Conservation (phyloP, 2,113 vertebrate genomes). For the Heterochromis multidens region DNA sequence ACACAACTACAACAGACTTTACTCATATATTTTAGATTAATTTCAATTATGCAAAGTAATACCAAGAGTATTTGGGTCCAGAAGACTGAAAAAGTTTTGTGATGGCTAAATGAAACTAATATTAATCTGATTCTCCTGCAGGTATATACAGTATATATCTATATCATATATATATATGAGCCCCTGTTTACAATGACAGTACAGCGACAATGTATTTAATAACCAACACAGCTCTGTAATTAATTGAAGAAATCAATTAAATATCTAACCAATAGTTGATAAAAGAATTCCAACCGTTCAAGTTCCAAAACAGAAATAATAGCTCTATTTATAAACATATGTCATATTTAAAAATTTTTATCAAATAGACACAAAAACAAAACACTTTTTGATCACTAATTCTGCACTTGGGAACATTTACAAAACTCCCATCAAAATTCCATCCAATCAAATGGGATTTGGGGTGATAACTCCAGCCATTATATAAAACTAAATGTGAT, state of each 20-base stretch:
- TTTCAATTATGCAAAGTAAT: background rate
- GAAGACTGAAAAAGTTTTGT: background rate
- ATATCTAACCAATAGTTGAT: background rate
- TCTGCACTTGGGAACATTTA: background rate
- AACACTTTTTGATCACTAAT: background rate
- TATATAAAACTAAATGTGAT: background rate
- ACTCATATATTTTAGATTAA: background rate
- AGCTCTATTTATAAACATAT: too few species aligned
- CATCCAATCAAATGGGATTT: background rate
- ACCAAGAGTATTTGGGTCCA: background rate
- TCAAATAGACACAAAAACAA: background rate
- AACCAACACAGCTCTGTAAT: background rate
- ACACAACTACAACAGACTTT: background rate
- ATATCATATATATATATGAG: background rate
- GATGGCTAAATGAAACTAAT: background rate
- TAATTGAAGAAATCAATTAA: background rate
- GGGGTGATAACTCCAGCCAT: background rate
- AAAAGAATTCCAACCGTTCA: background rate
- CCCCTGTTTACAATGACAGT: background rate
- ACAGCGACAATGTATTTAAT: background rate
- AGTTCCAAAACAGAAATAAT: background rate
- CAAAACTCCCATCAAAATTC: too few species aligned
- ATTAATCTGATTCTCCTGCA: background rate
- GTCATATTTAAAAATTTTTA: too few species aligned
- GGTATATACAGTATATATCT: background rate